Evolutionary conservation across 2,888 invertebrate species (phyloP), one percentile per base, ranked within the genome.

Genomic region (Agrotis ipsilon): DNA sequence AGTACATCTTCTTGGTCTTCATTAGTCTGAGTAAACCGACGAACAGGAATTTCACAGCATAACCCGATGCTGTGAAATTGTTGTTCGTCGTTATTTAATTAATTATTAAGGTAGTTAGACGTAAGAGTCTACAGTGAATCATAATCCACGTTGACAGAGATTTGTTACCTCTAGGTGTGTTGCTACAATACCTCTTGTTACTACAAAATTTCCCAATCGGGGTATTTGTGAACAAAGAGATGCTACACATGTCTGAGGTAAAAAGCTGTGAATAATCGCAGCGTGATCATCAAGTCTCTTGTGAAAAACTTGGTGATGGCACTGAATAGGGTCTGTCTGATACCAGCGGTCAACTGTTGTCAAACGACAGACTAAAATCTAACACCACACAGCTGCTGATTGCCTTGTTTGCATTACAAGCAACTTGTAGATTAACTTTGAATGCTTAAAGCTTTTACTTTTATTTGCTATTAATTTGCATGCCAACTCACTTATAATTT

Each of bases 221-320:
- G 27, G 43, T 32, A 19, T 13, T 52, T 18, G 19, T 18, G n/a
- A 14, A 3, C 43, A 67, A 67, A 13, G 24, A 52, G 43, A 19
- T 67, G 19, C 67, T 43, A 39, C 24, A 67, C 24, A 39, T 16
- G 16, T n/a, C 68, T 32, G 32, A n/a, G 68, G 68, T 68, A 46
- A 67, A 54, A 32, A 13, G 2, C 52, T 52, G 32, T 14, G 11
- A 46, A 11, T 45, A 45, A 9, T 52, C 27, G 18, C 21, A 32
- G 52, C 21, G 32, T 6, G 18, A 45, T 27, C 67, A 67, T 11
- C 45, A 68, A 68, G 68, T 39, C 39, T 2, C 45, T 45, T 68
- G 21, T 13, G 68, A 32, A 32, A 16, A 45, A 45, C 45, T 45
- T 1, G 2, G 27, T 43, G 51, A 68, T 68, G 27, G 14, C n/a